phyloP scores from a whole-genome alignment of 2,888 invertebrate genomes.

The Malthinus flaveolus region DNA sequence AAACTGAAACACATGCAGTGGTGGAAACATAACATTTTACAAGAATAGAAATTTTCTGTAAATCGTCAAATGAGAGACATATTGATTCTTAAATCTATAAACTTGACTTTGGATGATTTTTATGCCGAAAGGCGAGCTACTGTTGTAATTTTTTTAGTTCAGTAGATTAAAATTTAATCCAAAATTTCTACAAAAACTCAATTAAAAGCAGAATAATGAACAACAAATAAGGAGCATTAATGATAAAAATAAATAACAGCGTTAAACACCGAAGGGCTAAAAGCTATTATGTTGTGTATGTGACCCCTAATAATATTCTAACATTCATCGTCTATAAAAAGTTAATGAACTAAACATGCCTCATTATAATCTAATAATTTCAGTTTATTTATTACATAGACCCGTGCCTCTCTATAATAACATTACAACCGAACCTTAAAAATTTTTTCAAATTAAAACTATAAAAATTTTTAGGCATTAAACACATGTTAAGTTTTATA shows the following conservation, averaged over 20 bases:
- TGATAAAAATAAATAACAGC: not conserved
- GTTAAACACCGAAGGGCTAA: not conserved
- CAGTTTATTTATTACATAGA: constrained; percentile 35
- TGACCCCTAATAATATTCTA: not conserved
- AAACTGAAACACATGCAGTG: too few species aligned
- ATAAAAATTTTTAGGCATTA: constrained; percentile 17
- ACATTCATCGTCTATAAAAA: constrained; percentile 9
- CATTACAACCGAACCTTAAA: constrained; percentile 24
- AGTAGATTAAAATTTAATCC: too few species aligned
- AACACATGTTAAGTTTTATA: constrained; percentile 4
- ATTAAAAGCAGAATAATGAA: not conserved
- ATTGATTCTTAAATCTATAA: too few species aligned
- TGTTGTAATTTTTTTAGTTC: too few species aligned
- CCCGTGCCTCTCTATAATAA: constrained; percentile 23
- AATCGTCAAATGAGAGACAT: too few species aligned
- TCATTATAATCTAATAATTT: constrained; percentile 33
- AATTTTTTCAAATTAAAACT: constrained; percentile 27
- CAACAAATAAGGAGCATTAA: not conserved
- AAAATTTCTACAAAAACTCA: too few species aligned
- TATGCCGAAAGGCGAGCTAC: too few species aligned
- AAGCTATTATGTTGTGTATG: not conserved
- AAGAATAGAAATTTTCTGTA: too few species aligned
- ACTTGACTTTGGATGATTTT: too few species aligned
- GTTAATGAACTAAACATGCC: constrained; percentile 21
- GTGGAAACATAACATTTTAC: too few species aligned